Conservation (phyloP, 2,888 invertebrate species). For the Uropetala carovei region DNA sequence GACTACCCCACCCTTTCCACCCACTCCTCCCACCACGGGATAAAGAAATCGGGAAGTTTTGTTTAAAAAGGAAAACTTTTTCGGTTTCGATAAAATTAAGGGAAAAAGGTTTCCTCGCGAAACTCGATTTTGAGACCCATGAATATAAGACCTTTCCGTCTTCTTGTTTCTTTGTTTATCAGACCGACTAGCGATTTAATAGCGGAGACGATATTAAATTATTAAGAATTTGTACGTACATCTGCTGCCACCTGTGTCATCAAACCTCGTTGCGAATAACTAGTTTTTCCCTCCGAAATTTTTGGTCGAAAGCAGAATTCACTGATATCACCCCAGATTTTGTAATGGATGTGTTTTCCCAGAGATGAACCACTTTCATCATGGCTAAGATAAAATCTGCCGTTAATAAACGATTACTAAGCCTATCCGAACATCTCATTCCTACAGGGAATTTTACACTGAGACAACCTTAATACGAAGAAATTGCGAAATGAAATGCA, state of each 20-base stretch:
- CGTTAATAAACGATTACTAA: too few species aligned
- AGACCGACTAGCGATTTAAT: constrained; percentile 28
- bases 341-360: too few species aligned
- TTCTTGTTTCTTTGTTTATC: not conserved
- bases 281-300: too few species aligned
- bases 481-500: too few species aligned
- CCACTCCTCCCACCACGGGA: not conserved
- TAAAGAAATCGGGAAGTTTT: not conserved
- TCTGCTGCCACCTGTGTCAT: not conserved
- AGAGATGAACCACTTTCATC: too few species aligned
- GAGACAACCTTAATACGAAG: too few species aligned
- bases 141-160: not conserved
- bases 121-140: not conserved
- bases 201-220: not conserved
- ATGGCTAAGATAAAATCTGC: too few species aligned
- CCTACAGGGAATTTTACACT: too few species aligned
- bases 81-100: constrained; percentile 24
- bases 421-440: too few species aligned
- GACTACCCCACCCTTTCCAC: not conserved
- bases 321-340: too few species aligned
- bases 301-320: too few species aligned
- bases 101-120: constrained; percentile 7
- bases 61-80: constrained; percentile 46
- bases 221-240: not conserved
- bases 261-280: too few species aligned